These are phyloP conservation scores for Hyperoodon ampullatus DNA, from an alignment of 2,113 vertebrate genomes.

Conservation along the genomic window DNA sequence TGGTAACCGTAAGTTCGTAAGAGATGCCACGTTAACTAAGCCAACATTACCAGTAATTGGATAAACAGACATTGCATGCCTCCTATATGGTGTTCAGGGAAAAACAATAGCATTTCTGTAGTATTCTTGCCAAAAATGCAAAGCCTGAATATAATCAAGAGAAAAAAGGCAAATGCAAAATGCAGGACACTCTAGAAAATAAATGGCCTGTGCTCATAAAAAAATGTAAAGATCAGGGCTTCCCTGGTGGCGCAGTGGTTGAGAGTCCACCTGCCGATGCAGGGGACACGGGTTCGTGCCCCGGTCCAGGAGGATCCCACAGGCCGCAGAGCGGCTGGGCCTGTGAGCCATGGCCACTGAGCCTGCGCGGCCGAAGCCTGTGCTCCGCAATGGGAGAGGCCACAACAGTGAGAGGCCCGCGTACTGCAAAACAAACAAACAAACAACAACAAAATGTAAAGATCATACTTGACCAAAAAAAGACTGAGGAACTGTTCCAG, in stretches of 20 bases:
- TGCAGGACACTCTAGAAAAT: neutral
- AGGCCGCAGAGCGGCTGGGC: too few relatives aligned
- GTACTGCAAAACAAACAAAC: too few relatives aligned
- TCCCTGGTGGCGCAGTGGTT: too few relatives aligned
- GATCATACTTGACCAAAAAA: neutral
- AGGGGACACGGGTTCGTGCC: too few relatives aligned
- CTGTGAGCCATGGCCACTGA: too few relatives aligned
- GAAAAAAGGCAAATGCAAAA: neutral
- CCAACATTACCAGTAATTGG: neutral
- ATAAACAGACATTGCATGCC: accelerated
- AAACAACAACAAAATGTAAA: neutral
- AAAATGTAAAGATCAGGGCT: neutral
- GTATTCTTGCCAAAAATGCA: neutral
- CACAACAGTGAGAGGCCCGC: too few relatives aligned
- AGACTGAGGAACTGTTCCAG: neutral
- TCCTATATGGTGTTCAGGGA: neutral
- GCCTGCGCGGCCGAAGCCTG: too few relatives aligned
- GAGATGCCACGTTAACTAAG: neutral
- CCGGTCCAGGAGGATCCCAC: too few relatives aligned
- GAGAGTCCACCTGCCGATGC: too few relatives aligned
- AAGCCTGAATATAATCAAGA: neutral
- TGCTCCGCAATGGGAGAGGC: too few relatives aligned
- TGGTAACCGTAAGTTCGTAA: too few relatives aligned
- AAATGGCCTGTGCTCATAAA: neutral
- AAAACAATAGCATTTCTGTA: neutral